Base-by-base conservation (phyloP, 2,888 invertebrate genomes). In the Heterodera filipjevi region DNA sequence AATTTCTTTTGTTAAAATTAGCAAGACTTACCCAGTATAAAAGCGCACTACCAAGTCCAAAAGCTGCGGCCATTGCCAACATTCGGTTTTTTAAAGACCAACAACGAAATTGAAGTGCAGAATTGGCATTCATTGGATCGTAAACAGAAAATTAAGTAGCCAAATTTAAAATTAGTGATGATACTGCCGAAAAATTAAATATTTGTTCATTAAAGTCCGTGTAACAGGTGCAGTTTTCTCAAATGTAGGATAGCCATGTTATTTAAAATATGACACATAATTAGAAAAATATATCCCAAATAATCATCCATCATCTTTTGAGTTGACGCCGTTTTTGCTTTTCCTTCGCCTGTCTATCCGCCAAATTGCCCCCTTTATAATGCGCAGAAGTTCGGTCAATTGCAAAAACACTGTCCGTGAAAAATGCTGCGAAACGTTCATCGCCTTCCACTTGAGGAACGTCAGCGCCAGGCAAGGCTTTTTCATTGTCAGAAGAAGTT, bases 401-500 rank as follows among this genome's bases (percentile, higher is more conserved):
- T 5, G 87, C 85, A 71, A 86, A 88, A 6, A 85, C 85, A 44
- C 84, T 84, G 76, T 86, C 83, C 30, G 85, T 86, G 83, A 87
- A 87, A 30, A 88, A 83, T 44, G 88, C 86, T 2, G 81, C 78
- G 84, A 88, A 88, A 44, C 88, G 84, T 27, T 81, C 78, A 70
- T 88, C 87, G 12, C 68, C 53, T 12, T 84, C 81, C 3, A 83
- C 82, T 1, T 77, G 79, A 19, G 14, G 30, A 33, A 22, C 70
- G 6, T n/a, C 35, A 16, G 44, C 22, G n/a, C n/a, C n/a, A 33
- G 19, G 44, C 32, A 22, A 22, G 10, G 66, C 66, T 30, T 66
- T 44, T 64, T 75, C 35, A 33, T 66, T 44, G 64, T 75, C 35
- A 33, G 46, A 10, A 33, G 44, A 3, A 32, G 6, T 33, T 32